These are phyloP conservation scores for Cladopsammia gracilis DNA, from an alignment of 64 coral and sea anemone genomes.

Conservation along the genomic window DNA sequence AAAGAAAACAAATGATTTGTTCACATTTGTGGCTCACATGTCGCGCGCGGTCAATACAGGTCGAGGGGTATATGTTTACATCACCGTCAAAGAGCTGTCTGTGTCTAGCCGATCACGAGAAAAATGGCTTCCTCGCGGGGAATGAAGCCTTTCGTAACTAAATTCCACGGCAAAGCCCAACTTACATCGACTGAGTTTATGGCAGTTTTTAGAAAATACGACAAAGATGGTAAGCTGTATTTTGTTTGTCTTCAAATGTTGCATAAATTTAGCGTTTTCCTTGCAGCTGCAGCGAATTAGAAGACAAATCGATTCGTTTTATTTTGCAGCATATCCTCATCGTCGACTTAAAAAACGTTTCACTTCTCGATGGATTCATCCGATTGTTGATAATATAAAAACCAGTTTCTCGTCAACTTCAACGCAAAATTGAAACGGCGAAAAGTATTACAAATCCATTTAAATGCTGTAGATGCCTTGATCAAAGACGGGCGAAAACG, in stretches of 20 bases:
- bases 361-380: background rate
- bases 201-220: constrained; percentile 69
- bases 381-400: background rate
- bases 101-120: too few species aligned
- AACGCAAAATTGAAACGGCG: background rate
- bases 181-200: constrained; percentile 63
- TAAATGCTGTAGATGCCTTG: background rate
- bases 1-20: constrained; percentile 5
- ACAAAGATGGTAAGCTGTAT: constrained; percentile 66
- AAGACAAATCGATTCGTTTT: background rate
- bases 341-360: background rate
- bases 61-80: constrained; percentile 18
- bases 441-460: background rate
- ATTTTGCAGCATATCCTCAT: background rate
- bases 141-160: constrained; percentile 39
- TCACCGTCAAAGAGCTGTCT: background rate
- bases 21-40: background rate
- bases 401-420: background rate
- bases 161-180: constrained; percentile 42
- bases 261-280: background rate
- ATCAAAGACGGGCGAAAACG: background rate
- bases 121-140: constrained; percentile 22
- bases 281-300: background rate
- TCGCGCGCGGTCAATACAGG: background rate
- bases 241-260: background rate